Evolutionary conservation across 2,888 invertebrate genomes (phyloP).

Genomic region (Nebria brevicollis): DNA sequence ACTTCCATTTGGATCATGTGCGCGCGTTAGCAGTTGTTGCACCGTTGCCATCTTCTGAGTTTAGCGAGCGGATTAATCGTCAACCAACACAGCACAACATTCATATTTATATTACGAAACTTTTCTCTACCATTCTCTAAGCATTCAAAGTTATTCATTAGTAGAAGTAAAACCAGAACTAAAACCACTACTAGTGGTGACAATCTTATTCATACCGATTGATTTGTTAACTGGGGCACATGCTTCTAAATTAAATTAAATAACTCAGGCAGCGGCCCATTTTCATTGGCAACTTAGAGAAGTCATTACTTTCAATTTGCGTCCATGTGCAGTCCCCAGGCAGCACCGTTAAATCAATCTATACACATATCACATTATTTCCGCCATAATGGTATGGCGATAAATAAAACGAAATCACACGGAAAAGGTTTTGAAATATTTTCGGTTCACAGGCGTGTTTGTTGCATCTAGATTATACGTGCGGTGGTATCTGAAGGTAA

Average conservation of each 20-base stretch:
- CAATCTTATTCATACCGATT: too few species aligned
- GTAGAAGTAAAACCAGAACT: too few species aligned
- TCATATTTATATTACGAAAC: not conserved
- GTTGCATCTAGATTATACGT: not conserved
- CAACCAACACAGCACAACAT: not conserved
- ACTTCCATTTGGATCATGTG: conserved; percentile 43
- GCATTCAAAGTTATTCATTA: not conserved
- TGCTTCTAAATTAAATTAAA: too few species aligned
- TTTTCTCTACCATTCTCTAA: not conserved
- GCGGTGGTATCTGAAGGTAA: not conserved
- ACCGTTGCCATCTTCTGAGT: not conserved
- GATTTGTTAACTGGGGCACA: too few species aligned
- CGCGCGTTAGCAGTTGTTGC: conserved; percentile 11
- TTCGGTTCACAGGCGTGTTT: not conserved
- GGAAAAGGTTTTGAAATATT: not conserved
- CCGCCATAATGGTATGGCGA: not conserved
- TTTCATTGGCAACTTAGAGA: not conserved
- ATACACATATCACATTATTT: too few species aligned
- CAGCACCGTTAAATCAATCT: not conserved
- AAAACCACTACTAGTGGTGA: too few species aligned
- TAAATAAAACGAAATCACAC: not conserved
- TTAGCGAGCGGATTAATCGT: not conserved
- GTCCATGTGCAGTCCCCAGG: not conserved
- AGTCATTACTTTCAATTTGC: not conserved
- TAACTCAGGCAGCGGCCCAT: not conserved